Evolutionary conservation across 2,888 invertebrate species (phyloP).

Genomic region (Himalopsyche tibetana): DNA sequence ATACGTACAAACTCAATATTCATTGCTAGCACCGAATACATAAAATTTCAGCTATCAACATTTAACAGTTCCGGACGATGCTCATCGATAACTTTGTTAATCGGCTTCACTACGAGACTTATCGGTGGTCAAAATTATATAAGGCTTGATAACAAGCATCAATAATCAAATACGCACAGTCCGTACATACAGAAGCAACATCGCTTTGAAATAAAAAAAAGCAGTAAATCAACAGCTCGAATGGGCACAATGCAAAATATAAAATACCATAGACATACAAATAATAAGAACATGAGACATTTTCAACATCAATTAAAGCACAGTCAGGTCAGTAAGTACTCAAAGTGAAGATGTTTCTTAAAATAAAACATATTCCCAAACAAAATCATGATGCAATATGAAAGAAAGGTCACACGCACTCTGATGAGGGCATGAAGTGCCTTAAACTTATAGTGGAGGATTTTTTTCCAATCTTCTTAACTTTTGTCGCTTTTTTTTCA

Average conservation of each 20-base stretch:
- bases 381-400: too few relatives aligned
- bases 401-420: too few relatives aligned
- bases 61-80: too few relatives aligned
- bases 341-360: neutral
- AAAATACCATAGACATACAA: conserved; percentile 37
- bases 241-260: conserved; percentile 56
- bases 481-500: too few relatives aligned
- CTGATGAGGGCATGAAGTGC: too few relatives aligned
- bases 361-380: neutral
- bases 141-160: conserved; percentile 11
- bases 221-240: conserved; percentile 54
- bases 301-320: conserved; percentile 22
- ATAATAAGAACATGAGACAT: conserved; percentile 46
- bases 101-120: too few relatives aligned
- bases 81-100: too few relatives aligned
- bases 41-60: too few relatives aligned
- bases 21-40: too few relatives aligned
- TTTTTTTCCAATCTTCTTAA: too few relatives aligned
- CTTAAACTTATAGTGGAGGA: too few relatives aligned
- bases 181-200: conserved; percentile 61
- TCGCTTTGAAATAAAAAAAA: conserved; percentile 58
- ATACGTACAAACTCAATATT: too few relatives aligned
- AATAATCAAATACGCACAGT: conserved; percentile 55
- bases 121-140: neutral
- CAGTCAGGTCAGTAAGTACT: neutral